Evolutionary conservation across 2,888 invertebrate genomes (phyloP), one percentile per base, ranked within the genome.

Genomic region (Azorinus chamasolen): DNA sequence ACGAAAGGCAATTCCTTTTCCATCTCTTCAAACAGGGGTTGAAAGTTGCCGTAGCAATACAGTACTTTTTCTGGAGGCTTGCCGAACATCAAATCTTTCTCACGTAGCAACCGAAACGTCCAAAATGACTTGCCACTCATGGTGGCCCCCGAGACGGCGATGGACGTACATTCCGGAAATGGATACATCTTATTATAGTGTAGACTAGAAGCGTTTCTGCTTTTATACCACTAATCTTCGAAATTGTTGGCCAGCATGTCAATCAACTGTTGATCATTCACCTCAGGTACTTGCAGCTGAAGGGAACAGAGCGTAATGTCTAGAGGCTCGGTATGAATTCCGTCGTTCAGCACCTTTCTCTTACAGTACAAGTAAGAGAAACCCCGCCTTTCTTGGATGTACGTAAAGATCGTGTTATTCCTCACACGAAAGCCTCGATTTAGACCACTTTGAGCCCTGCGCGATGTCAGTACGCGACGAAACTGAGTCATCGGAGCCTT

Each of bases 341-440:
- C 70, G 61, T 70, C 64, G 3, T 69, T 53, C 24, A 65, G 39
- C 0, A 76, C 75, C 27, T 55, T 64, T 50, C 75, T 50, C 32
- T 75, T 75, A 39, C 75, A 75, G 27, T 76, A 76, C 10, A 70
- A 48, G 43, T 76, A 70, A 50, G 71, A 65, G 32, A 76, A 76
- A 2, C 76, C 73, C 22, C 57, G 24, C 51, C 66, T 41, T 8
- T 68, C 63, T 27, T 68, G 74, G 18, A 18, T 54, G 43, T 68
- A 68, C 2, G 55, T 68, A 39, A 48, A 74, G 10, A 68, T 22
- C 27, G 51, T 18, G 39, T 68, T 74, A 22, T 57, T 39, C 22
- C 66, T 54, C 2, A 63, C 68, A 3, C 68, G 27, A 14, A 74
- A 75, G 5, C 74, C 74, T 8, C 39, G 32, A 18, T 75, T 75